Conservation (phyloP, 2,113 vertebrate species). For the Galbula dea region DNA sequence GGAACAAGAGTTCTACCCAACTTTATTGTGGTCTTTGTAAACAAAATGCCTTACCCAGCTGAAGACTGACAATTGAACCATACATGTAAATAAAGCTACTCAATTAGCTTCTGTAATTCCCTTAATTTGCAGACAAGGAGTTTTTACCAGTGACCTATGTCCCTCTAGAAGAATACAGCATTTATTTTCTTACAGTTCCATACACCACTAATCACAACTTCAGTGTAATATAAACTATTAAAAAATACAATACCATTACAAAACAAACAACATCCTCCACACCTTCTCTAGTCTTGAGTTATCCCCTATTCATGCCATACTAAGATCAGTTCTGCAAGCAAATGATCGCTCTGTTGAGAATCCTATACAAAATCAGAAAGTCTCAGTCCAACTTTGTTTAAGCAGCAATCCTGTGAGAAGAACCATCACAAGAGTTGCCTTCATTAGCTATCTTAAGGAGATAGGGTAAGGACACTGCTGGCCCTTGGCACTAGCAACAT, state of each 20-base stretch:
- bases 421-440: not conserved
- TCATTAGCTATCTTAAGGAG: not conserved
- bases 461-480: not conserved
- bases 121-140: not conserved
- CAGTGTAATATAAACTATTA: too few species aligned
- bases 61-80: not conserved
- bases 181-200: not conserved
- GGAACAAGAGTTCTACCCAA: not conserved
- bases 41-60: not conserved
- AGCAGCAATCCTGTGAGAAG: not conserved
- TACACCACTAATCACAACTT: not conserved
- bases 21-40: rapidly evolving
- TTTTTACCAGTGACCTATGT: not conserved
- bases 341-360: not conserved
- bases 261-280: not conserved
- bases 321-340: not conserved
- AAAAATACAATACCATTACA: too few species aligned
- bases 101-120: not conserved
- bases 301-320: not conserved
- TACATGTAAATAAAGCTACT: not conserved
- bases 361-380: not conserved
- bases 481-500: too few species aligned
- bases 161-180: not conserved
- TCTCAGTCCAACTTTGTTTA: not conserved
- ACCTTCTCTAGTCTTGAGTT: not conserved